Conservation (phyloP, 2,113 vertebrate species). For the Periophthalmus modestus region DNA sequence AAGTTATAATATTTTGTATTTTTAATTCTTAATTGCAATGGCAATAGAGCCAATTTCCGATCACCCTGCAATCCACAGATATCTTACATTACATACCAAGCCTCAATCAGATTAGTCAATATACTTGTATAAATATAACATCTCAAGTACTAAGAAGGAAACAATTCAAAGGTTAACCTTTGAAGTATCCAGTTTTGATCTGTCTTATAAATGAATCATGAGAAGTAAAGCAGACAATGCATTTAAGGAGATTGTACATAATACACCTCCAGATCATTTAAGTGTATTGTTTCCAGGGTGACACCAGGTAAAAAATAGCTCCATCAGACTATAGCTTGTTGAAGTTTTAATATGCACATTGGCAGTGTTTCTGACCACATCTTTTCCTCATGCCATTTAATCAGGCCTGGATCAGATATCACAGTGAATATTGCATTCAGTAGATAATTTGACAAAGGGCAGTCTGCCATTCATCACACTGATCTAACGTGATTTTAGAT, state of each 20-base stretch:
- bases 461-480: constrained; percentile 21
- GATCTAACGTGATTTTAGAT: background rate
- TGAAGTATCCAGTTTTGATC: background rate
- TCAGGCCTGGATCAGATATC: constrained; percentile 20
- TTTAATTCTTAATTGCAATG: too few species aligned
- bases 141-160: background rate
- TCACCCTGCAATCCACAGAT: too few species aligned
- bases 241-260: background rate
- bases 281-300: background rate
- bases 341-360: background rate
- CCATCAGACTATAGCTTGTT: background rate
- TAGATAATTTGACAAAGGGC: constrained; percentile 27
- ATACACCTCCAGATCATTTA: background rate
- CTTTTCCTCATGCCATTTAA: constrained; percentile 11
- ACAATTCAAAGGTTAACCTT: background rate
- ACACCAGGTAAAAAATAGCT: background rate
- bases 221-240: background rate
- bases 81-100: too few species aligned
- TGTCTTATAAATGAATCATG: background rate
- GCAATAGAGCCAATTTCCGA: too few species aligned
- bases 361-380: constrained; percentile 7
- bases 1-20: too few species aligned
- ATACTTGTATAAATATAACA: too few species aligned
- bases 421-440: constrained; percentile 17
- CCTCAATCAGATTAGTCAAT: too few species aligned